Conservation (phyloP, 2,888 invertebrate genomes). For the Drosophila histrio region DNA sequence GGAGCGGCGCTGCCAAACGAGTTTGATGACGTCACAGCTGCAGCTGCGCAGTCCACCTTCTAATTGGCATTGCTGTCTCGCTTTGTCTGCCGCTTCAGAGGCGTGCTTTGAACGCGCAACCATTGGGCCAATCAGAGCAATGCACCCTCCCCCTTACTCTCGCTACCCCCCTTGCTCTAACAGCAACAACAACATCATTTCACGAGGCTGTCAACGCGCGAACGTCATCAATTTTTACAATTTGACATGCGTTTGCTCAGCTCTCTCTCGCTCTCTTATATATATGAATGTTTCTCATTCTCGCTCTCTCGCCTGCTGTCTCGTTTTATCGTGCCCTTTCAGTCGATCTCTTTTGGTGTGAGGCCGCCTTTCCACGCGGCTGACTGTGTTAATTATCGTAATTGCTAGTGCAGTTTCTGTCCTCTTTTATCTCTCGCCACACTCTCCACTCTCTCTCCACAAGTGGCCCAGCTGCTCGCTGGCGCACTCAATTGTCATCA, state of each 20-base stretch:
- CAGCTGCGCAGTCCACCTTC: conserved; percentile 57
- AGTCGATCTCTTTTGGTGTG: conserved; percentile 24
- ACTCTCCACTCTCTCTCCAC: conserved; percentile 9
- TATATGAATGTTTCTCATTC: conserved; percentile 8
- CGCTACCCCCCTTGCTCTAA: conserved; percentile 4
- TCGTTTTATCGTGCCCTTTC: conserved; percentile 16
- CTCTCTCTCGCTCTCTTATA: conserved; percentile 18
- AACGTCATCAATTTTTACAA: conserved; percentile 82
- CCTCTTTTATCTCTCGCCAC: conserved; percentile 41
- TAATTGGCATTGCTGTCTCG: conserved; percentile 49
- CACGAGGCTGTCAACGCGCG: conserved; percentile 77
- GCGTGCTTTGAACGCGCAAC: conserved; percentile 36
- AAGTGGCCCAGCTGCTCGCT: conserved; percentile 67
- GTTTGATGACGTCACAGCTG: conserved; percentile 76
- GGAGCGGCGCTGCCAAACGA: conserved; percentile 47
- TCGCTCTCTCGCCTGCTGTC: conserved; percentile 11
- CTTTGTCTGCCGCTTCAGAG: conserved; percentile 40
- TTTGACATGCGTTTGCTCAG: conserved; percentile 72
- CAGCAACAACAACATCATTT: conserved; percentile 3
- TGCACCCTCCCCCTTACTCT: conserved; percentile 20
- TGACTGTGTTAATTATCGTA: conserved; percentile 83
- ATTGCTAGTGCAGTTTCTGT: conserved; percentile 71
- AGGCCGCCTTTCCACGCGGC: conserved; percentile 75
- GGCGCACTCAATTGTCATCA: conserved; percentile 84
- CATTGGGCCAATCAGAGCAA: conserved; percentile 56